Percentiles rank a stretch among this genome's conserved stretches.
These are phyloP conservation scores for Paguma larvata DNA, from an alignment of 2,797 vertebrate genomes.

Conservation along the genomic window DNA sequence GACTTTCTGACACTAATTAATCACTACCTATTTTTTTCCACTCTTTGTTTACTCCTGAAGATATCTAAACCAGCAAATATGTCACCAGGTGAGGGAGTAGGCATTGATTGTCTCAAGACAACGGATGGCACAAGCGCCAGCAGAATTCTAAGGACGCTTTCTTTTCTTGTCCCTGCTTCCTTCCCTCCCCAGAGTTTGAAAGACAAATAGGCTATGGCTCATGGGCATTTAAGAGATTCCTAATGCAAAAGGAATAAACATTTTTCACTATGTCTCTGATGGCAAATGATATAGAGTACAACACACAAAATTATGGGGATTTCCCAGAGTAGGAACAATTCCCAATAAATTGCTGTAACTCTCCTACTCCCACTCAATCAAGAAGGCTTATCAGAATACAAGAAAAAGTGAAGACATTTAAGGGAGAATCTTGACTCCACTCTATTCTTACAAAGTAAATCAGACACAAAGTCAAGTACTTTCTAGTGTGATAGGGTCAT, in stretches of 20 bases:
- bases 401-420: background rate
- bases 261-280: background rate
- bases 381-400: background rate
- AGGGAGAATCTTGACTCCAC: background rate
- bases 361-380: background rate
- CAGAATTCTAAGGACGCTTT: background rate
- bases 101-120: background rate
- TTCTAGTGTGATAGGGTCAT: background rate
- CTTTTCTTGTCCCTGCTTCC: background rate
- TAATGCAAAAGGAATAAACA: background rate
- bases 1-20: background rate
- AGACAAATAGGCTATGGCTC: background rate
- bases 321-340: background rate
- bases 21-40: background rate
- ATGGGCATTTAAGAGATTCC: background rate
- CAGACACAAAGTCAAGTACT: background rate
- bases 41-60: background rate
- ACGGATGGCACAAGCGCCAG: background rate
- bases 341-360: background rate
- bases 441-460: background rate
- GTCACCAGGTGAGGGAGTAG: background rate
- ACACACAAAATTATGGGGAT: background rate
- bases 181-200: background rate
- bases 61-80: background rate
- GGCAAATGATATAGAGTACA: background rate